phyloP scores from a whole-genome alignment of 1,140 invertebrate genomes.

The Delia radicum region DNA sequence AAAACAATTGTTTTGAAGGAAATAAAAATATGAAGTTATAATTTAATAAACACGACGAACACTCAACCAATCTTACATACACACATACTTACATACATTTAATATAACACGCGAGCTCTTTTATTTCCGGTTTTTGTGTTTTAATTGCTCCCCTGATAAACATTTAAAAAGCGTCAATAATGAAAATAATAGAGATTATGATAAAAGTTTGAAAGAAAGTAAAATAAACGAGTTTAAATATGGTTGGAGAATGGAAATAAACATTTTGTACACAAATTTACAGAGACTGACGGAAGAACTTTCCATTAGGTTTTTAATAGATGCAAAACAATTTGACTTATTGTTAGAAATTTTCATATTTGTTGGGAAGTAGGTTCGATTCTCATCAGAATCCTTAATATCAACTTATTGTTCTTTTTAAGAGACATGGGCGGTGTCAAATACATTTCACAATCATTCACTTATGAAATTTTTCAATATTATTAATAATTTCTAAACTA shows the following conservation, averaged over 20 bases:
- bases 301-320: too few species aligned
- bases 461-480: too few species aligned
- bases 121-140: constrained; percentile 10
- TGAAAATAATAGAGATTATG: constrained; percentile 7
- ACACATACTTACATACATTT: neutral
- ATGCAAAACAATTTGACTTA: too few species aligned
- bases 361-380: too few species aligned
- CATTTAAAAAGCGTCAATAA: constrained; percentile 27
- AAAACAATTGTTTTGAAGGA: neutral
- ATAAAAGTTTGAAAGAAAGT: constrained; percentile 12
- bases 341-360: too few species aligned
- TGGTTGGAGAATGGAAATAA: neutral
- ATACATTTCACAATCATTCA: too few species aligned
- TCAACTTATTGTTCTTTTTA: too few species aligned
- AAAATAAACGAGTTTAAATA: neutral
- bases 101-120: neutral
- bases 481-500: too few species aligned
- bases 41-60: neutral
- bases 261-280: too few species aligned
- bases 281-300: too few species aligned
- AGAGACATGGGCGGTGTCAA: too few species aligned
- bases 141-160: constrained; percentile 34
- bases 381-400: too few species aligned
- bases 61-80: neutral
- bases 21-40: neutral